Base-by-base conservation (phyloP, 2,797 vertebrate genomes). In the Oreochromis grahami region DNA sequence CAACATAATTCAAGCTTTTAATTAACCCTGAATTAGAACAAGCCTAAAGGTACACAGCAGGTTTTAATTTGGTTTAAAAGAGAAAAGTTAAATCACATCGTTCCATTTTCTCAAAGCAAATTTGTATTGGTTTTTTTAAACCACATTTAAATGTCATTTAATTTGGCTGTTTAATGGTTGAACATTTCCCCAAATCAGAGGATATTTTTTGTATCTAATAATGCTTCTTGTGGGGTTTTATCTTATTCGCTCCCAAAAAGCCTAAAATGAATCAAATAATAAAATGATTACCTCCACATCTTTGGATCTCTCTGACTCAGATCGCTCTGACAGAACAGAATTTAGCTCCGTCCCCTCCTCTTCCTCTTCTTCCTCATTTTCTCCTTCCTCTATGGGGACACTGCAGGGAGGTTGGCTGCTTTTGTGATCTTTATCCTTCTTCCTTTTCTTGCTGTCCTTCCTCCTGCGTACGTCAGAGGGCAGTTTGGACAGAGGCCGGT, bases 401-500 rank as follows among this genome's bases (percentile, higher is more conserved):
- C 96, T 95, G 21, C 95, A 90, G 5, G 93, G 92, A 43, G 81
- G 92, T 0, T 90, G 93, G 89, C 92, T 94, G 90, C 93, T 96
- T 80, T 95, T 97, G 74, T 94, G 96, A 8, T 97, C 97, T 78
- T 96, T 97, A 70, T 96, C 96, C 77, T 96, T 97, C 8, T 95
- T 97, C 89, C 81, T 94, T 10, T 97, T 95, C 17, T 89, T 93
- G 32, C 88, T 90, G 81, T 96, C 94, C 86, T 97, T 98, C 85
- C 97, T 97, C 78, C 96, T 96, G 21, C 95, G 82, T 1, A 97
- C 96, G 0, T 97, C 96, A 1, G 96, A 93, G 74, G 98, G 96
- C 87, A 98, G 97, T 3, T 98, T 97, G 89, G 98, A 98, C 60
- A 99, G 96, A 0, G 98, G 98, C 77, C 98, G 98, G 89, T 98